Percentiles rank a stretch among this genome's conserved stretches.
Evolutionary conservation across 2,113 vertebrate genomes (phyloP).

Genomic region (Larimichthys crocea): DNA sequence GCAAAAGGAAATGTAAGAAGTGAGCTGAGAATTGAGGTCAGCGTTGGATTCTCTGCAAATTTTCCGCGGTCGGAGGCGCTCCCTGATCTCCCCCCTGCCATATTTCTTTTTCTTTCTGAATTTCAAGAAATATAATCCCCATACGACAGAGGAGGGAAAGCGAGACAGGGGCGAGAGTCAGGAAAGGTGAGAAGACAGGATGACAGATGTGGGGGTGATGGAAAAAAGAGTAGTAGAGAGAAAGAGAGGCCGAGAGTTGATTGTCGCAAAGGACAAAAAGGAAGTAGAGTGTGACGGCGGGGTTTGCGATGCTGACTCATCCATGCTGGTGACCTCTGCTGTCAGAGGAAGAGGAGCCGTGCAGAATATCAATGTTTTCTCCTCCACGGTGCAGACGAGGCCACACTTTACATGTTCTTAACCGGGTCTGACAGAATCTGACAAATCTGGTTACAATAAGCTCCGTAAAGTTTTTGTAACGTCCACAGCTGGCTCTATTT

Average conservation of each 20-base stretch:
- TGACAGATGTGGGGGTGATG: background rate
- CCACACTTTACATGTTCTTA: constrained; percentile 22
- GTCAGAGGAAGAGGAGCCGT: constrained; percentile 35
- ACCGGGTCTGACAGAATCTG: constrained; percentile 26
- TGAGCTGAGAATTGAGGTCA: constrained; percentile 67
- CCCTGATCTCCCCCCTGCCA: constrained; percentile 27
- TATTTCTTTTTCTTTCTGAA: constrained; percentile 27
- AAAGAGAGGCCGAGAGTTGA: constrained; percentile 33
- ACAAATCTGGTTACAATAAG: constrained; percentile 10
- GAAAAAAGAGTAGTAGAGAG: constrained; percentile 10
- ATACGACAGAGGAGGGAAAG: constrained; percentile 3
- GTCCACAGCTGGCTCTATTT: background rate
- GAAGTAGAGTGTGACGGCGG: constrained; percentile 62
- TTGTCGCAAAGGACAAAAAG: constrained; percentile 21
- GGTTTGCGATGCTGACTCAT: constrained; percentile 71
- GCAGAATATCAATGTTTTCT: constrained; percentile 64
- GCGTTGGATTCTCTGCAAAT: constrained; percentile 36
- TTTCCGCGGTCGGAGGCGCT: background rate
- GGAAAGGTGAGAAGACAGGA: constrained; percentile 7
- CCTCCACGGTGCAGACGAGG: constrained; percentile 16
- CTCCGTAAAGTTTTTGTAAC: background rate
- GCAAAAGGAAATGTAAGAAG: constrained; percentile 21
- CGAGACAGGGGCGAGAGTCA: background rate
- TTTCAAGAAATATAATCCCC: constrained; percentile 60
- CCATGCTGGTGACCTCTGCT: constrained; percentile 63